Conservation (phyloP, 2,888 invertebrate species). For the Watsonalla binaria region DNA sequence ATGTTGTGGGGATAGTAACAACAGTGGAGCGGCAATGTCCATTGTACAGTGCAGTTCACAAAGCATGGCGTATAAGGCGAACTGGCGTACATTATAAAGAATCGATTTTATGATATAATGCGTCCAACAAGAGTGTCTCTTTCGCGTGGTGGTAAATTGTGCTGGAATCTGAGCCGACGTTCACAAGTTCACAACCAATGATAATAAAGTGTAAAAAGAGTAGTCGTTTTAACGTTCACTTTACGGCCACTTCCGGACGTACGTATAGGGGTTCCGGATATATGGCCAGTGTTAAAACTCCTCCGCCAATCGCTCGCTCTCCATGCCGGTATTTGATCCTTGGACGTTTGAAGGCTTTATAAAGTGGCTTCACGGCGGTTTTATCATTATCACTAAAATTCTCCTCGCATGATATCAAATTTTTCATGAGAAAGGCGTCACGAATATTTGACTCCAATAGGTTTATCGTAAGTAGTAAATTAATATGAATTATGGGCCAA, state of each 20-base stretch:
- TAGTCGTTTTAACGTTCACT: slow-evolving; percentile 75
- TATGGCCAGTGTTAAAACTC: slow-evolving; percentile 59
- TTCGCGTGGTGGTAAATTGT: slow-evolving; percentile 61
- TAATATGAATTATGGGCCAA: too few species aligned
- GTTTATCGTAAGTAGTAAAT: too few species aligned
- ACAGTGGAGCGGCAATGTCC: slow-evolving; percentile 47
- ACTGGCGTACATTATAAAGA: slow-evolving; percentile 58
- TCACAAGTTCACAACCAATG: slow-evolving; percentile 78
- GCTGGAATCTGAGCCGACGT: slow-evolving; percentile 72
- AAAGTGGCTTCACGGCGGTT: slow-evolving; percentile 27
- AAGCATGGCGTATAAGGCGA: slow-evolving; percentile 57
- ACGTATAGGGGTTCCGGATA: slow-evolving; percentile 61
- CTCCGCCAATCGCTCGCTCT: slow-evolving; percentile 47
- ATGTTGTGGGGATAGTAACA: slow-evolving; percentile 26
- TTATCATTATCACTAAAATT: slow-evolving; percentile 19
- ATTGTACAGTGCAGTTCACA: slow-evolving; percentile 64
- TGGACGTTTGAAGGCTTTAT: slow-evolving; percentile 23
- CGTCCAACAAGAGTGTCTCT: slow-evolving; percentile 56
- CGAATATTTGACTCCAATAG: not conserved
- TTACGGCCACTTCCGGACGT: slow-evolving; percentile 71
- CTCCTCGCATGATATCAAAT: slow-evolving; percentile 10
- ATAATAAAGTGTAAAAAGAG: slow-evolving; percentile 79
- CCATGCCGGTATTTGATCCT: slow-evolving; percentile 40
- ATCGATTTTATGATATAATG: slow-evolving; percentile 72
- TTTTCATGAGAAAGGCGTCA: not conserved